Conservation (phyloP, 1,140 invertebrate species). For the Chionoecetes opilio region DNA sequence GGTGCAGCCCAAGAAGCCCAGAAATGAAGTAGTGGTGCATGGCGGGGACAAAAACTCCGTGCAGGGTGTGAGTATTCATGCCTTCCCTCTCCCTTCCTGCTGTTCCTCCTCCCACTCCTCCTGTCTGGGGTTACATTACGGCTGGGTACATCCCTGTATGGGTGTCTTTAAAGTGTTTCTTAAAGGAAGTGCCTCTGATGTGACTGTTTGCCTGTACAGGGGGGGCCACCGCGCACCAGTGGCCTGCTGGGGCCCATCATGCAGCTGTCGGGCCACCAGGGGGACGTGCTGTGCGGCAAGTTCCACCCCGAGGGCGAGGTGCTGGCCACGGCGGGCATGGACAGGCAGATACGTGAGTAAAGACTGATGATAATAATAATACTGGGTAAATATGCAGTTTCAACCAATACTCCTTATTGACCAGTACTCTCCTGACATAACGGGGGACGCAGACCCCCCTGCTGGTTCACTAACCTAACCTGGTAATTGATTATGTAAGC, state of each 20-base stretch:
- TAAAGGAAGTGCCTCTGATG: background rate
- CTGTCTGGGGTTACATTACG: too few relatives aligned
- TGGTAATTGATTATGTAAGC: too few relatives aligned
- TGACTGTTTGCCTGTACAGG: constrained; percentile 74
- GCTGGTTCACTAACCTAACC: too few relatives aligned
- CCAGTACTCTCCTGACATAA: too few relatives aligned
- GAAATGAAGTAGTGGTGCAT: constrained; percentile 87
- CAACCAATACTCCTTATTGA: too few relatives aligned
- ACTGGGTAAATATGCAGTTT: too few relatives aligned
- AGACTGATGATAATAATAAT: too few relatives aligned
- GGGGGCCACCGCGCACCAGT: constrained; percentile 91
- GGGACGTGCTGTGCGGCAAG: constrained; percentile 96
- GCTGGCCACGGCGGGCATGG: constrained; percentile 97
- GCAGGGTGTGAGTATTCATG: constrained; percentile 81
- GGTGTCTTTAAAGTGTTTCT: too few relatives aligned
- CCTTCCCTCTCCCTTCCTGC: too few relatives aligned
- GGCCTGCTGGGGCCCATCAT: constrained; percentile 97
- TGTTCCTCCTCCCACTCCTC: too few relatives aligned
- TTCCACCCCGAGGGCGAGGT: constrained; percentile 98
- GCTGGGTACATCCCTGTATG: too few relatives aligned
- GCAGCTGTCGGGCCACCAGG: constrained; percentile 98
- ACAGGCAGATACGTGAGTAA: constrained; percentile 97
- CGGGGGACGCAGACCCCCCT: too few relatives aligned
- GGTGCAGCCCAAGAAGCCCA: constrained; percentile 89
- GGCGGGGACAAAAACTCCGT: constrained; percentile 80